These are phyloP conservation scores for Sturnus vulgaris DNA, from an alignment of 2,113 vertebrate species.

Conservation along the genomic window DNA sequence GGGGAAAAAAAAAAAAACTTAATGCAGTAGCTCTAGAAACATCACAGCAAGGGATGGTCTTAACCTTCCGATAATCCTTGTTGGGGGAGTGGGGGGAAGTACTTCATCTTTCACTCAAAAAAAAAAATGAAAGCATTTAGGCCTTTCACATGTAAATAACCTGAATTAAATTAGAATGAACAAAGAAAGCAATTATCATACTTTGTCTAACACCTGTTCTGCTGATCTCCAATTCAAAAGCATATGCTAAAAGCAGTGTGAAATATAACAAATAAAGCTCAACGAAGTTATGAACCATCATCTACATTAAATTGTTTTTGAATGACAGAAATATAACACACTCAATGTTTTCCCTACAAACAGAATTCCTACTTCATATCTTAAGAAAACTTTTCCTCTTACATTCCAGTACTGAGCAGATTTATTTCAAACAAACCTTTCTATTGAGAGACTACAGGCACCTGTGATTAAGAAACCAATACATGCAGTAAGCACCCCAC, in stretches of 20 bases:
- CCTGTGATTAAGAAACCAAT: not conserved
- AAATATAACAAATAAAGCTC: conserved; percentile 66
- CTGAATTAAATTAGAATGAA: conserved; percentile 74
- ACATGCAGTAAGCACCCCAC: not conserved
- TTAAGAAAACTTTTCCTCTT: not conserved
- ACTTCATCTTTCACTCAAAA: conserved; percentile 64
- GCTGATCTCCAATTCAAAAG: conserved; percentile 73
- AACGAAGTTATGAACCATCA: conserved; percentile 50
- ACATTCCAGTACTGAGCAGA: not conserved
- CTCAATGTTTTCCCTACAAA: not conserved
- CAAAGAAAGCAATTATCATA: conserved; percentile 75
- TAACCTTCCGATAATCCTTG: conserved; percentile 65
- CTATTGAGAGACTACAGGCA: not conserved
- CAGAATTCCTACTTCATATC: not conserved
- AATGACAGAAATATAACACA: conserved; percentile 8
- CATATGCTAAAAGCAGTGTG: conserved; percentile 72
- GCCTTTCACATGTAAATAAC: conserved; percentile 77
- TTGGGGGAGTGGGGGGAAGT: not conserved
- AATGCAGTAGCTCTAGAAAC: conserved; percentile 70
- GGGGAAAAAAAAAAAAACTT: conserved; percentile 39
- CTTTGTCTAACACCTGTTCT: conserved; percentile 76
- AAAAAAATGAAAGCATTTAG: conserved; percentile 70
- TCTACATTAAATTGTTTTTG: conserved; percentile 31
- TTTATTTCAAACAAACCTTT: conserved; percentile 11
- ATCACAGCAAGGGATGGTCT: conserved; percentile 65